Base-by-base conservation (phyloP, 2,797 vertebrate species). In the Pseudochirops corinnae region DNA sequence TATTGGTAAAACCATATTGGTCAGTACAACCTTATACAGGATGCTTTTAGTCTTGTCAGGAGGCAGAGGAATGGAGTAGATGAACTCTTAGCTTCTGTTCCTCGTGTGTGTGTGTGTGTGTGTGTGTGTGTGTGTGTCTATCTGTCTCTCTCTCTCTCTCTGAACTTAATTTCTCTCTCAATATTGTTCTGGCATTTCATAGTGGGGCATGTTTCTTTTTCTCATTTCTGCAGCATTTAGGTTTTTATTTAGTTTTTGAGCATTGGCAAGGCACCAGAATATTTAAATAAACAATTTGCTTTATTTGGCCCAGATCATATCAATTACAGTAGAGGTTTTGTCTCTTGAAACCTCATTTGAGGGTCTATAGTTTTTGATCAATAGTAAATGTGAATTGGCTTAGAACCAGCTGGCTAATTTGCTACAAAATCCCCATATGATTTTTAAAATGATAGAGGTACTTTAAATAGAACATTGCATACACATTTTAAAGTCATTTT, bases 191-290 rank as follows among this genome's bases (percentile, higher is more conserved):
- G 2, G 28, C 56, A 56, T 95, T 95, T 95, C 39, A 91, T 93
- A 95, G 82, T 92, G 58, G 90, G 26, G 50, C 95, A 93, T 93
- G 91, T 87, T 91, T 94, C 91, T 82, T 56, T 57, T 2, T 94
- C 62, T 53, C 90, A 91, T 46, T 91, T 87, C 74, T 11, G 39
- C 39, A 94, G 93, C 67, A 91, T 55, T 50, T 33, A 11, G 31
- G 31, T 94, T 93, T 93, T 46, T 55, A 91, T 94, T 90, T 91
- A 90, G 26, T 67, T 93, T 94, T 62, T 26, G 91, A 56, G 92
- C 39, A 2, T 55, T 95, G 62, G 50, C 29, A 55, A 67, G n/a
- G 91, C 39, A 39, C 21, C 0, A 0, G 87, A 96, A 96, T 93
- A 28, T 87, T 95, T 93, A 92, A 97, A 62, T 57, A 92, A 96